Percentiles rank a stretch among this genome's conserved stretches.
Conservation (phyloP, 1,140 invertebrate species). For the Pantala flavescens region DNA sequence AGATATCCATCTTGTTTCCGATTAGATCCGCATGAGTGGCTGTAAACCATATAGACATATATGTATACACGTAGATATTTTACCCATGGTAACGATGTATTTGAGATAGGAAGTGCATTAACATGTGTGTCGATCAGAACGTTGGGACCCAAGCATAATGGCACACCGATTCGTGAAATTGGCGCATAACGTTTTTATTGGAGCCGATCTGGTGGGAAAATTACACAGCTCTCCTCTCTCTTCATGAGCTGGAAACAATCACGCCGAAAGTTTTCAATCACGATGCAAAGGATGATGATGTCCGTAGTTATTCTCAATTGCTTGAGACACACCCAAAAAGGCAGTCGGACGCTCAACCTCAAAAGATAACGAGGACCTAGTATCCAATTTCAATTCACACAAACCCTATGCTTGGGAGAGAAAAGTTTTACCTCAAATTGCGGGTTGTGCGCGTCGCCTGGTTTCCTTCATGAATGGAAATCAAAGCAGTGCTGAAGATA, state of each 20-base stretch:
- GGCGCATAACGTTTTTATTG: conserved; percentile 1
- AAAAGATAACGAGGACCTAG: neutral
- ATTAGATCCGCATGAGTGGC: no score
- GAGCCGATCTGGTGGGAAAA: neutral
- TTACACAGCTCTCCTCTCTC: neutral
- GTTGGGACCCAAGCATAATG: no score
- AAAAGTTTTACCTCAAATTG: neutral
- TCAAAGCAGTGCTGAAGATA: neutral
- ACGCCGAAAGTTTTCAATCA: neutral
- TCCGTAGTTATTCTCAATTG: neutral
- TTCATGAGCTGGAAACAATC: neutral
- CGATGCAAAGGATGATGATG: neutral
- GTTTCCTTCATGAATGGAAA: conserved; percentile 1
- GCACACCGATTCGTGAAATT: neutral
- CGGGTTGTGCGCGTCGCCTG: neutral
- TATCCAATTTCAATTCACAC: conserved; percentile 10
- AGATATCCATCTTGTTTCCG: no score
- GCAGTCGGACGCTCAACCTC: neutral
- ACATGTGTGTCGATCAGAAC: no score
- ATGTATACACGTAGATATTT: no score
- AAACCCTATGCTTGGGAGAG: neutral
- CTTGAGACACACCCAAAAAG: neutral
- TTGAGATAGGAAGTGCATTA: no score
- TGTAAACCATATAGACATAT: no score
- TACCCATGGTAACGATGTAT: no score